Evolutionary conservation across 1,140 invertebrate genomes (phyloP).

Genomic region (Chionoecetes opilio): DNA sequence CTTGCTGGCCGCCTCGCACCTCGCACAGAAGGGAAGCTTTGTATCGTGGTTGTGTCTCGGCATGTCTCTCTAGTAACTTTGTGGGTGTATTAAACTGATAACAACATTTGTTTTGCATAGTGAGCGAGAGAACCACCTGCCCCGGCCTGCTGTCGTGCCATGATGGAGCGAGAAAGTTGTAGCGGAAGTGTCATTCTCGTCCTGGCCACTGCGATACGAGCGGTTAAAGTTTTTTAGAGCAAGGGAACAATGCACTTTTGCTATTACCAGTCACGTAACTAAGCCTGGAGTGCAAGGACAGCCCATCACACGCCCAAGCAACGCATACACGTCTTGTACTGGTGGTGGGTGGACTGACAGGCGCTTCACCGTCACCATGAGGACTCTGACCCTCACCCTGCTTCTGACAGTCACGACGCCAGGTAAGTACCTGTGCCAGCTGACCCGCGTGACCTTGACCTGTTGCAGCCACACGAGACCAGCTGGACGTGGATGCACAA

Average conservation of each 20-base stretch:
- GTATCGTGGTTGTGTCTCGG: not conserved
- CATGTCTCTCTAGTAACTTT: not conserved
- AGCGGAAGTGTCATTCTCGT: not conserved
- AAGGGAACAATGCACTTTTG: not conserved
- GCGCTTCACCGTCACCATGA: not conserved
- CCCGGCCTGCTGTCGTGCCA: not conserved
- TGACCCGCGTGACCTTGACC: constrained; percentile 23
- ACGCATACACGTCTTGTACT: not conserved
- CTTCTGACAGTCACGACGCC: not conserved
- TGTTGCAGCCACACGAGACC: not conserved
- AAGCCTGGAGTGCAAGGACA: not conserved
- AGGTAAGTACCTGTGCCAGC: not conserved
- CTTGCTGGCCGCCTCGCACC: not conserved
- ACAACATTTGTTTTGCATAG: not conserved
- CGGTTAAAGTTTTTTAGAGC: not conserved
- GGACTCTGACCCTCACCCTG: not conserved
- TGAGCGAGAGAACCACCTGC: not conserved
- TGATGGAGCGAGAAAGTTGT: not conserved
- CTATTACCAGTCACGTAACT: not conserved
- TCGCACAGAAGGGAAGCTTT: not conserved
- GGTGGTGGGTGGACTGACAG: too few relatives aligned
- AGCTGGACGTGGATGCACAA: not conserved
- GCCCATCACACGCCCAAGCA: not conserved
- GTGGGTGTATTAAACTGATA: not conserved
- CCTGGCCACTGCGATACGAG: not conserved